Evolutionary conservation across 2,113 vertebrate genomes (phyloP), one percentile per base, ranked within the genome.

Genomic region (Scomber colias): DNA sequence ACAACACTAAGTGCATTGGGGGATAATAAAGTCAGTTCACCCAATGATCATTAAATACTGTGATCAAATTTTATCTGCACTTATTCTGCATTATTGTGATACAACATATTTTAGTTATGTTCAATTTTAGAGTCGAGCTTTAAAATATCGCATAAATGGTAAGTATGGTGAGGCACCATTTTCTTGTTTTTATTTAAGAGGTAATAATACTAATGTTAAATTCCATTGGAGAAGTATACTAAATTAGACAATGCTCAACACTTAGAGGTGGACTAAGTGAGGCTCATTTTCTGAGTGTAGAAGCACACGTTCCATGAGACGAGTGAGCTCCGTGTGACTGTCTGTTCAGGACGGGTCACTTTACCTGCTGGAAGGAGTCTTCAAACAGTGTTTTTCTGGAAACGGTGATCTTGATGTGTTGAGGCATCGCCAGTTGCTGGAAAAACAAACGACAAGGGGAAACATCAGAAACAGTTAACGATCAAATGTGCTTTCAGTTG

Each of bases 301-400:
- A 19, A 48, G 17, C 24, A 15, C 11, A 45, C 19, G 9, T 14
- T 59, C 45, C n/a, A 1, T 16, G 35, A 17, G 45, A 7, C 53
- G 6, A 40, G 35, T 40, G 35, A 40, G 35, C 35, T 40, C 27
- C 11, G 51, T 63, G 59, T 73, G 21, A 68, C 31, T 15, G 45
- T 2, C 2, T 40, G 35, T 30, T 45, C 21, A 3, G 8, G n/a
- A 24, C 1, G 10, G 16, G 6, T 51, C 30, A 45, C 51, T 70
- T 75, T 93, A 99, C 98, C 96, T 99, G 98, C 83, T 98, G 97
- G 94, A 99, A 99, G 2, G 98, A 99, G 90, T 99, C 98, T 87
- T 99, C 98, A 75, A 99, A 99, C 75, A 99, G 90, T 0, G 97
- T 99, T 94, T 99, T 99, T 71, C 98, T 97, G 86, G 95, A 94